These are phyloP conservation scores for Mastigias papua DNA, from an alignment of 30 jellyfish, hydroid and myxozoan genomes.

Conservation along the genomic window DNA sequence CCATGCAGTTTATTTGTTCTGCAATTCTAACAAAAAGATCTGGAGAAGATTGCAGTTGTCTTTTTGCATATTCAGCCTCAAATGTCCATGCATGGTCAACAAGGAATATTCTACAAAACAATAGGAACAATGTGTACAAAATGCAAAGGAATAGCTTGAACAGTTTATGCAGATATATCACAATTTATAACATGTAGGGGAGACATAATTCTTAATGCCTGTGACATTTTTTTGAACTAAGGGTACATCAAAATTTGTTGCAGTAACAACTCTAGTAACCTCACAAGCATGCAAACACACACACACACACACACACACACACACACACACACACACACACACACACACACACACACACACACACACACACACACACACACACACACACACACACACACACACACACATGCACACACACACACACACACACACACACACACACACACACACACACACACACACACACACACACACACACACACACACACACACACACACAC, in stretches of 20 bases:
- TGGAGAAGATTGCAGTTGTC: constrained; percentile 44
- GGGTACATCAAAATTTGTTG: too few species aligned
- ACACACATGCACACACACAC: neutral
- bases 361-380: neutral
- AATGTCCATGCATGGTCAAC: constrained; percentile 89
- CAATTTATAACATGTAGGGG: too few species aligned
- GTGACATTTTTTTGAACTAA: too few species aligned
- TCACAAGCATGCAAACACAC: neutral
- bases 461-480: too few species aligned
- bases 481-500: too few species aligned
- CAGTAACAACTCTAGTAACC: too few species aligned
- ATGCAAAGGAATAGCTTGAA: too few species aligned
- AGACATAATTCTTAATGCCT: too few species aligned
- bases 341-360: neutral
- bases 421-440: too few species aligned
- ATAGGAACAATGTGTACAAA: too few species aligned
- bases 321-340: neutral
- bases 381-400: neutral
- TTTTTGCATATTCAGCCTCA: constrained; percentile 70
- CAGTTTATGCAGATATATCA: too few species aligned
- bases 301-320: neutral
- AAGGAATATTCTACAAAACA: constrained; percentile 64
- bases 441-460: too few species aligned
- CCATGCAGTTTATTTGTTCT: constrained; percentile 29
- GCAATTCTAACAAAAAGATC: constrained; percentile 56